phyloP scores from a whole-genome alignment of 2,113 vertebrate species.

The Marmota flaviventris region DNA sequence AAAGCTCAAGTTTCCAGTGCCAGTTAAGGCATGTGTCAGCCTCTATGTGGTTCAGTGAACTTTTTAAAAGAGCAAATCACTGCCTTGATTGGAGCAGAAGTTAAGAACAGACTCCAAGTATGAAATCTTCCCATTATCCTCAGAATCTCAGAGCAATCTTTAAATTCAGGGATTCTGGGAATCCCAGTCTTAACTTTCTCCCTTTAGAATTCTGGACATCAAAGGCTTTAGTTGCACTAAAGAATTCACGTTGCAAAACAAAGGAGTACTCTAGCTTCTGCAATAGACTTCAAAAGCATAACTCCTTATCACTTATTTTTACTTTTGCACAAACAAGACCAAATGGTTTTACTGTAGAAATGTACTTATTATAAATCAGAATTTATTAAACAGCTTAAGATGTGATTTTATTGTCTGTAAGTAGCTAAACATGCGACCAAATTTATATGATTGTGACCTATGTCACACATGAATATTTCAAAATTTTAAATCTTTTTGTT shows the following conservation, averaged over 20 bases:
- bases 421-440: neutral
- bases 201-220: neutral
- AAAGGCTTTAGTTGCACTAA: neutral
- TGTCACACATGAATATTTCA: slow-evolving; percentile 13
- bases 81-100: neutral
- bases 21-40: neutral
- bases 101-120: neutral
- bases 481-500: neutral
- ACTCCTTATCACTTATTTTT: neutral
- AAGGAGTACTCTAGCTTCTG: neutral
- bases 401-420: slow-evolving; percentile 15
- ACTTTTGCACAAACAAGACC: neutral
- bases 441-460: neutral
- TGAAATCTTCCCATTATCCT: neutral
- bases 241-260: neutral
- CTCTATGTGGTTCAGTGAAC: neutral
- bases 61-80: neutral
- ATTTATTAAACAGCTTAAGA: neutral
- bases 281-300: neutral
- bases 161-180: neutral
- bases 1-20: neutral
- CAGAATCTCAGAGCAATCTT: neutral
- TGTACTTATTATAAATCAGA: neutral
- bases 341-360: neutral
- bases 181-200: neutral